Percentiles rank a stretch among this genome's conserved stretches.
Conservation (phyloP, 2,888 invertebrate species). For the Piscicola geometra region DNA sequence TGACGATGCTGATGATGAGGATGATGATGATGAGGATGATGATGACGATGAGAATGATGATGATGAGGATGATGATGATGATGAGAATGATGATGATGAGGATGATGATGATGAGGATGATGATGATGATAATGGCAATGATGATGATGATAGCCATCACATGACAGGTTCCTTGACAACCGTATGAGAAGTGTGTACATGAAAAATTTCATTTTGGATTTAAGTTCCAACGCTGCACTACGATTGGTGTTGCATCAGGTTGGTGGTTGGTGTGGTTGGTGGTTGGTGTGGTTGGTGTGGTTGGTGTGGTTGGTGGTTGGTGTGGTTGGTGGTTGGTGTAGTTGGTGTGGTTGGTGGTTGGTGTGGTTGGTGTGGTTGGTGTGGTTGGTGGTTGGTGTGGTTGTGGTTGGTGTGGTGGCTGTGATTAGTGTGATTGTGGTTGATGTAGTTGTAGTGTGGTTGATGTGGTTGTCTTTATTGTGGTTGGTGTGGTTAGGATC, state of each 20-base stretch:
- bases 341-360: background rate
- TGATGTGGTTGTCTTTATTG: background rate
- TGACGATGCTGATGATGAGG: too few species aligned
- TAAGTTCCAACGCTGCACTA: slow-evolving; percentile 18
- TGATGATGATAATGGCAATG: too few species aligned
- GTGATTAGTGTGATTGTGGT: background rate
- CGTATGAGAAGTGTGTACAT: background rate
- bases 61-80: too few species aligned
- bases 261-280: background rate
- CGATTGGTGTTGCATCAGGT: slow-evolving; percentile 18
- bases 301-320: background rate
- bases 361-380: background rate
- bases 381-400: background rate
- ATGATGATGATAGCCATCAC: too few species aligned
- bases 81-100: too few species aligned
- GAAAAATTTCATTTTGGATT: slow-evolving; percentile 26
- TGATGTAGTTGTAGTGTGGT: background rate
- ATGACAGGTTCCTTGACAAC: slow-evolving; percentile 5
- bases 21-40: too few species aligned
- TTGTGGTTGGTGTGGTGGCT: background rate
- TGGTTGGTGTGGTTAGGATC: background rate
- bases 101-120: too few species aligned
- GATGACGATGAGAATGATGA: too few species aligned
- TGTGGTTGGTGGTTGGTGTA: background rate
- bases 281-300: background rate